Evolutionary conservation across 1,140 invertebrate species (phyloP).

Genomic region (Aleiodes sp.): DNA sequence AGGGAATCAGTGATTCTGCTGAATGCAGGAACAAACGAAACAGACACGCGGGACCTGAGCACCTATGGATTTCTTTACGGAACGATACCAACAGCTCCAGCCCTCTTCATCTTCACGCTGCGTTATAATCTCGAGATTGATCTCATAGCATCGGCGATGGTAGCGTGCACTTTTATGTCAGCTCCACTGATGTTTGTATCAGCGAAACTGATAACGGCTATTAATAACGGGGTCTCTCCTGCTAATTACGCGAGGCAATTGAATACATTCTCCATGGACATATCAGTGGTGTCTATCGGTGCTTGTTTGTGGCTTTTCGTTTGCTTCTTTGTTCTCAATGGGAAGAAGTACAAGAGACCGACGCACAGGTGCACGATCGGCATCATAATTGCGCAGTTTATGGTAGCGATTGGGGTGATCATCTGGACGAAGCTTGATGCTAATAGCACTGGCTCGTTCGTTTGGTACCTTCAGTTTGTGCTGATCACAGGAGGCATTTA

Average conservation of each 20-base stretch:
- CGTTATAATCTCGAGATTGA: slow-evolving; percentile 88
- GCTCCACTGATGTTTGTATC: slow-evolving; percentile 95
- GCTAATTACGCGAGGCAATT: slow-evolving; percentile 78
- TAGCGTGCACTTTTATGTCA: slow-evolving; percentile 91
- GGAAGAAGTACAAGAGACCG: slow-evolving; percentile 79
- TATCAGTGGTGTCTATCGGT: slow-evolving; percentile 80
- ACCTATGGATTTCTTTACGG: slow-evolving; percentile 97
- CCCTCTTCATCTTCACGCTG: slow-evolving; percentile 92
- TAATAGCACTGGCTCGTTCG: slow-evolving; percentile 38
- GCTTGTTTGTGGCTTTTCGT: slow-evolving; percentile 82
- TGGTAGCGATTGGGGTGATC: slow-evolving; percentile 54
- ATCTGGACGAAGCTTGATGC: slow-evolving; percentile 58
- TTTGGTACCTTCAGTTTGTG: slow-evolving; percentile 74
- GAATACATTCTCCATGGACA: slow-evolving; percentile 82
- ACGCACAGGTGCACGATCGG: slow-evolving; percentile 85
- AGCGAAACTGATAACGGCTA: slow-evolving; percentile 88
- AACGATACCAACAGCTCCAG: slow-evolving; percentile 93
- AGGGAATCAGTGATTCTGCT: slow-evolving; percentile 85
- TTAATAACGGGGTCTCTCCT: slow-evolving; percentile 70
- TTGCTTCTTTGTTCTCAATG: slow-evolving; percentile 74
- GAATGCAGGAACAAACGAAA: slow-evolving; percentile 73
- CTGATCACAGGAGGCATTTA: slow-evolving; percentile 79
- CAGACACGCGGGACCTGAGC: slow-evolving; percentile 81
- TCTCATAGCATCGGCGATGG: slow-evolving; percentile 91
- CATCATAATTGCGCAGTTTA: slow-evolving; percentile 78